Evolutionary conservation across 64 coral and sea anemone species (phyloP), one percentile per base, ranked within the genome.

Genomic region (Platygyra sinensis): DNA sequence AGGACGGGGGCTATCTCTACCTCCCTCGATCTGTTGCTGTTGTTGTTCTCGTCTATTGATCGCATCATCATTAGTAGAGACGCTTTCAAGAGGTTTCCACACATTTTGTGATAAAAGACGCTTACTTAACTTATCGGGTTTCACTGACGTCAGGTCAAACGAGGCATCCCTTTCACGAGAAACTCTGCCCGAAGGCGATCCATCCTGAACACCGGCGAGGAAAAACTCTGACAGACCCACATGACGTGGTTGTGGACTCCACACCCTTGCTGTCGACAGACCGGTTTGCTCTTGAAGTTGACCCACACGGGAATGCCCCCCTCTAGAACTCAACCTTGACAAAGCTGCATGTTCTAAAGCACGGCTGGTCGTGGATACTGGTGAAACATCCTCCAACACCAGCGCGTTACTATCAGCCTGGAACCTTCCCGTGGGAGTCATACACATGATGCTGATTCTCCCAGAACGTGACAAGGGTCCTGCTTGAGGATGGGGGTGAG

Each of bases 31-130:
- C n/a, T 52, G 30, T 30, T 55, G 42, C 74, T 75, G 30, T 30
- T 46, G 79, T 75, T 29, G 72, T 19, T 83, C 65, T 30, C 75
- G 38, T 42, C 51, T 31, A 8, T 10, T 29, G 72, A 72, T 73
- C 72, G 32, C 78, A 55, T 77, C 83, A 31, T 93, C 91, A 18
- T 15, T 83, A 30, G 78, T 77, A 52, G 28, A 83, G 24, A 97
- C 83, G 60, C 95, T 94, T 19, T 97, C 92, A 28, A 38, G 30
- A 15, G 95, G 95, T 88, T 97, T 97, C 95, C 95, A 97, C 39
- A 97, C 88, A 72, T 85, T 84, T 22, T 77, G 86, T 38, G 83
- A 32, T 49, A 94, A 63, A 52, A 97, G 25, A 60, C 73, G 86
- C 30, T 62, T 69, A 24, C 91, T 90, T 10, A 93, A 75, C 30